A percentile compares a stretch with the other conserved stretches of the same genome.
Conservation (phyloP, 2,797 vertebrate species). For the Melanitta fusca region DNA sequence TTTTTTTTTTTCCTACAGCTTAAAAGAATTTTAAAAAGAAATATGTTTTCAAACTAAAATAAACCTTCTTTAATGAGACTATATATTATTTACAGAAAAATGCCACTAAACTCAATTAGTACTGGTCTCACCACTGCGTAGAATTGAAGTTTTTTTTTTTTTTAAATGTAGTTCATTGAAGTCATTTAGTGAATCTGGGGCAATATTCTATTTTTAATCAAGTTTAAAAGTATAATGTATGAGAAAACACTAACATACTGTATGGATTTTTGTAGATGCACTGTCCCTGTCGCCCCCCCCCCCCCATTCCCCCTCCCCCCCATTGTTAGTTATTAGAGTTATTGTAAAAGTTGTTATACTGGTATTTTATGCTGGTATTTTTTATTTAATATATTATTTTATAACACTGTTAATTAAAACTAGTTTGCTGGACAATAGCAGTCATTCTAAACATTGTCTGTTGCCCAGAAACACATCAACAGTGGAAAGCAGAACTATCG, state of each 20-base stretch:
- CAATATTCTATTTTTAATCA: conserved; percentile 43
- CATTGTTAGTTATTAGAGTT: conserved; percentile 68
- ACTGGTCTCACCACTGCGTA: neutral
- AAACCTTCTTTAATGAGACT: conserved; percentile 58
- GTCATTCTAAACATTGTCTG: neutral
- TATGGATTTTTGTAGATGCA: conserved; percentile 5
- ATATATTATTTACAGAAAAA: conserved; percentile 56
- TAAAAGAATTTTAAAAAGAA: conserved; percentile 48
- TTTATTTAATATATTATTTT: conserved; percentile 12
- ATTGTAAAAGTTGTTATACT: conserved; percentile 50
- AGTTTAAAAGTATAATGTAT: neutral
- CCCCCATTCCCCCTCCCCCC: neutral
- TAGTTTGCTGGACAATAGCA: neutral
- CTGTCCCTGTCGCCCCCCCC: neutral
- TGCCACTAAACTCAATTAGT: conserved; percentile 40
- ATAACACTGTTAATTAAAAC: neutral
- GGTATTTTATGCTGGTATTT: conserved; percentile 27
- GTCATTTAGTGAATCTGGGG: conserved; percentile 32
- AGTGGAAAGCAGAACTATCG: neutral
- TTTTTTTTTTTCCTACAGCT: neutral
- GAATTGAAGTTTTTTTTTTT: conserved; percentile 20
- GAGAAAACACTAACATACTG: neutral
- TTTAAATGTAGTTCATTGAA: conserved; percentile 5
- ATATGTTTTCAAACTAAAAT: conserved; percentile 44
- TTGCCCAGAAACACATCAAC: conserved; percentile 26